A percentile compares a stretch with the other conserved stretches of the same genome.
Conservation (phyloP, 2,113 vertebrate species). For the Macroglossus sobrinus region DNA sequence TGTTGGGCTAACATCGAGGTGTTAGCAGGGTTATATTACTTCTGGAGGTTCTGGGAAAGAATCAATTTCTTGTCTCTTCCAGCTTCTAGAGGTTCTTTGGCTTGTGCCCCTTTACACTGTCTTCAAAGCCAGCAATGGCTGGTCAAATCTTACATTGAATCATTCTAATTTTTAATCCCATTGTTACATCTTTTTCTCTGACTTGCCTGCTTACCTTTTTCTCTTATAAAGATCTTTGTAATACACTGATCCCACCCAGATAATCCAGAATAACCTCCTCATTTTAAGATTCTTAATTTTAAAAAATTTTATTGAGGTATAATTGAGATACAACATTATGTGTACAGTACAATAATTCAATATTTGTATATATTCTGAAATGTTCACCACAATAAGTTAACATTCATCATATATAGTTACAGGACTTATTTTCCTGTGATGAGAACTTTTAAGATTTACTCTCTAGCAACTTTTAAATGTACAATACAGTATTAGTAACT, state of each 20-base stretch:
- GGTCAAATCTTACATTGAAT: background rate
- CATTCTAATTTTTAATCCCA: background rate
- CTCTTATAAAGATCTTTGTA: background rate
- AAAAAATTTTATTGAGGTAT: background rate
- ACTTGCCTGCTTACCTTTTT: background rate
- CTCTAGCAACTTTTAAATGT: no score
- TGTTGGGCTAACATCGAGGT: background rate
- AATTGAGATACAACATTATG: background rate
- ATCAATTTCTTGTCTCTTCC: background rate
- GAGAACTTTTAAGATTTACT: no score
- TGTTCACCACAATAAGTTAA: no score
- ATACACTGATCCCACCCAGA: background rate
- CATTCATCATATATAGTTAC: no score
- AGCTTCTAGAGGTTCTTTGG: background rate
- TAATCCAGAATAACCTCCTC: background rate
- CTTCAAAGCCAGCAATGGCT: background rate
- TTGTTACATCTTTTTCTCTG: background rate
- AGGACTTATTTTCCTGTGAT: no score
- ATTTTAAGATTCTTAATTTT: conserved; percentile 7
- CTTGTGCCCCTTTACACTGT: background rate
- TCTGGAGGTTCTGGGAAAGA: background rate
- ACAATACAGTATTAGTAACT: no score
- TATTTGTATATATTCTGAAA: background rate
- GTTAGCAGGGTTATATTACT: no score
- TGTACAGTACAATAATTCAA: background rate